Evolutionary conservation across 2,113 vertebrate genomes (phyloP).

Genomic region (Herpetotheres cachinnans): DNA sequence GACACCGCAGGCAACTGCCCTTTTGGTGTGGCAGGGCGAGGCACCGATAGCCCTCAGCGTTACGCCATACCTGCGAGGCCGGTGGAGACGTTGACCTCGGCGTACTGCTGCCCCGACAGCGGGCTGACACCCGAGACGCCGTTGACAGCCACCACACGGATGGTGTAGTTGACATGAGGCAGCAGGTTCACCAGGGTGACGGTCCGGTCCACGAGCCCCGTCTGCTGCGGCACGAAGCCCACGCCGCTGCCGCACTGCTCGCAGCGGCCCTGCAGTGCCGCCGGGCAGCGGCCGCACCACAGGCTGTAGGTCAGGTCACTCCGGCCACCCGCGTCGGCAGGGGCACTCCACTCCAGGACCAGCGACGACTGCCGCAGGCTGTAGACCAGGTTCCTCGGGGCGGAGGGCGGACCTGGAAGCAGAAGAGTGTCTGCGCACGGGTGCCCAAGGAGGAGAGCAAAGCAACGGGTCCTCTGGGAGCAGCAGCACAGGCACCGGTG

Average conservation of each 20-base stretch:
- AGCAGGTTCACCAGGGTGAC: constrained; percentile 91
- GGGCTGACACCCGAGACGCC: constrained; percentile 86
- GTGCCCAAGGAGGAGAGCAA: neutral
- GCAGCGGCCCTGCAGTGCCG: constrained; percentile 53
- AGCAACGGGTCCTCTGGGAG: rapidly evolving
- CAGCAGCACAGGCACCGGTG: neutral
- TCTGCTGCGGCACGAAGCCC: constrained; percentile 91
- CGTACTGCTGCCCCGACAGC: constrained; percentile 77
- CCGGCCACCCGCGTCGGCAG: constrained; percentile 82
- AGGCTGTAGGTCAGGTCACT: constrained; percentile 88
- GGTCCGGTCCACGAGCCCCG: constrained; percentile 81
- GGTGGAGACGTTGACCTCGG: constrained; percentile 87
- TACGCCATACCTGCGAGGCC: constrained; percentile 78
- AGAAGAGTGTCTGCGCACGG: neutral
- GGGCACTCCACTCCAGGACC: constrained; percentile 86
- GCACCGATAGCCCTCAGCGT: rapidly evolving
- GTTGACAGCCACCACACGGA: constrained; percentile 87
- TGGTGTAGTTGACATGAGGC: constrained; percentile 88
- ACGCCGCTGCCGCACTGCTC: constrained; percentile 84
- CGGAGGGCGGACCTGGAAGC: constrained; percentile 84
- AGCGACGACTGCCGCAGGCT: constrained; percentile 86
- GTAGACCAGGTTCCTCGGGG: constrained; percentile 86
- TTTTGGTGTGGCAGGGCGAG: rapidly evolving
- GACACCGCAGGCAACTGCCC: rapidly evolving
- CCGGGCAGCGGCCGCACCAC: constrained; percentile 78